Conservation (phyloP, 2,797 vertebrate species). For the Halcyon smyrnensis region DNA sequence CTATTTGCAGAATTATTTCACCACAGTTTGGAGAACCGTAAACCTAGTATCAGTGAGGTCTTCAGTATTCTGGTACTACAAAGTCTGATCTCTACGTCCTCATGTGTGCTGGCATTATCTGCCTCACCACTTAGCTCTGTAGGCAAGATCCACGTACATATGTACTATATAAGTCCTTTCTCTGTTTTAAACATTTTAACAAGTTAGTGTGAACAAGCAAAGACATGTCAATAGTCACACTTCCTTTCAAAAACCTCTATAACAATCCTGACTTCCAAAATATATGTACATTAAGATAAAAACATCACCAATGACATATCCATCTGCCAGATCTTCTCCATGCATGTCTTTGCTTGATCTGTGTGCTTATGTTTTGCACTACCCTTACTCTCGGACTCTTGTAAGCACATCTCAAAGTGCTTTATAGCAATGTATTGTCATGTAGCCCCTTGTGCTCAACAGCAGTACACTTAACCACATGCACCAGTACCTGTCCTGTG, state of each 20-base stretch:
- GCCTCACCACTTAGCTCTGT: not conserved
- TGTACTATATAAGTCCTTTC: not conserved
- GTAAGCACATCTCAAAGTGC: not conserved
- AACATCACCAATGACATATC: not conserved
- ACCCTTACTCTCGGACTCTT: not conserved
- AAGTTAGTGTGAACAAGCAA: not conserved
- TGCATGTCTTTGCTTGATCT: not conserved
- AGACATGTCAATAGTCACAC: not conserved
- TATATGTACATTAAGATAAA: not conserved
- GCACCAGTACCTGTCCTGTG: not conserved
- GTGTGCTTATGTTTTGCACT: not conserved
- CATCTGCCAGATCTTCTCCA: not conserved
- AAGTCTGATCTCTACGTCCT: not conserved
- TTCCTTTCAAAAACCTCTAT: not conserved
- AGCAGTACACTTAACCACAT: not conserved
- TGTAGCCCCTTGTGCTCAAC: not conserved
- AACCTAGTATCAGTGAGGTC: not conserved
- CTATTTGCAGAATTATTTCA: not conserved
- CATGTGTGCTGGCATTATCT: not conserved
- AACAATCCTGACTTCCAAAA: not conserved
- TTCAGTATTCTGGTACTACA: not conserved
- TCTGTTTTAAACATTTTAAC: not conserved
- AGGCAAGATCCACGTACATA: not conserved
- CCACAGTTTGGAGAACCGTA: not conserved
- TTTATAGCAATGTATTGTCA: rapidly evolving